Evolutionary conservation across 2,888 invertebrate genomes (phyloP).

Genomic region (Ectemnius continuus): DNA sequence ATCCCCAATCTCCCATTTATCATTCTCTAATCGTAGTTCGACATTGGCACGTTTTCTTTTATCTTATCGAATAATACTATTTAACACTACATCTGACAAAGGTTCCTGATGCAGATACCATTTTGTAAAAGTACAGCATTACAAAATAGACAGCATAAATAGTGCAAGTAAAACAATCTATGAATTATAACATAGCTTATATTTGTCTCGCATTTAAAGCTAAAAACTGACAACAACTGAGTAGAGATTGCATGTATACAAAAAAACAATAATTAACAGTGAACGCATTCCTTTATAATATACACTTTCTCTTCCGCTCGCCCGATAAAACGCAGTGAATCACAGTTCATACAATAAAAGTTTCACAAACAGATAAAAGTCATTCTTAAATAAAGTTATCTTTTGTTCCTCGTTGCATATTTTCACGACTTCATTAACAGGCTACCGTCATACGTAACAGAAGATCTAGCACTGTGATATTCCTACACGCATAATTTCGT

Average conservation of each 20-base stretch:
- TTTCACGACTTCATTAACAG: background rate
- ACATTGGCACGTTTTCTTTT: slow-evolving; percentile 35
- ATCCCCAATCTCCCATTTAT: background rate
- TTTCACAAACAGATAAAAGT: too few species aligned
- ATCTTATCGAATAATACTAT: slow-evolving; percentile 29
- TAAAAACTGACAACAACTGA: slow-evolving; percentile 54
- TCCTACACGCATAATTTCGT: slow-evolving; percentile 20
- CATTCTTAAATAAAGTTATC: background rate
- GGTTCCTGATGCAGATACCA: slow-evolving; percentile 12
- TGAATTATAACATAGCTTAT: slow-evolving; percentile 51
- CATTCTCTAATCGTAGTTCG: slow-evolving; percentile 5
- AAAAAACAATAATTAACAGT: slow-evolving; percentile 51
- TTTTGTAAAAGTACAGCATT: background rate
- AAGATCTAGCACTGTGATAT: slow-evolving; percentile 33
- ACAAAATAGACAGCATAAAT: slow-evolving; percentile 12
- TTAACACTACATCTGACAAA: slow-evolving; percentile 45
- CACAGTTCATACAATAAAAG: background rate
- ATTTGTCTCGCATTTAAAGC: slow-evolving; percentile 49
- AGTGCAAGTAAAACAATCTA: slow-evolving; percentile 32
- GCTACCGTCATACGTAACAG: slow-evolving; percentile 18
- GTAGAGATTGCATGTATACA: slow-evolving; percentile 39
- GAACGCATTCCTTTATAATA: slow-evolving; percentile 24
- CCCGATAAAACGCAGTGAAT: background rate
- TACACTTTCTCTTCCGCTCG: background rate
- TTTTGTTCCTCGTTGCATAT: background rate